Evolutionary conservation across 2,888 invertebrate genomes (phyloP), one percentile per base, ranked within the genome.

Genomic region (Odontothrips loti): DNA sequence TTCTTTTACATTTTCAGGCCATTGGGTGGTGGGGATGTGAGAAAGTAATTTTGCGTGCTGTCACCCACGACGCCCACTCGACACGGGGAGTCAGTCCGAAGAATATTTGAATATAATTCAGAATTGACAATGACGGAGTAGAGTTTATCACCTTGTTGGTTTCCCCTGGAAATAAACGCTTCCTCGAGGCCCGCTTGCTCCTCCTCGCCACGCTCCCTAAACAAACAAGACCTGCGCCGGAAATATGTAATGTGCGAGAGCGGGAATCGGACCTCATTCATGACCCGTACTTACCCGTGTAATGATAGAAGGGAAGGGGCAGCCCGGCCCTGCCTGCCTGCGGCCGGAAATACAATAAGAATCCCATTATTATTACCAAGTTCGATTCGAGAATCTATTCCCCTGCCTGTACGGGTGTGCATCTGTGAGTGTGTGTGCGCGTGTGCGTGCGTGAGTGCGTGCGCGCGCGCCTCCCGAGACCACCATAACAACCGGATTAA

Each of bases 201-300:
- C 68, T 10, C 68, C 68, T 12, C 68, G 68, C 68, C 68, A 75
- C 68, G 68, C 68, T 75, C 68, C 68, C 68, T 75, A 75, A 75
- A 75, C 68, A 75, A 75, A 75, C 68, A 75, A 75, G 68, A n/a
- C 68, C 68, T 68, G 68, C 27, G 68, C 68, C 68, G 68, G 68
- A 75, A 75, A 75, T 75, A 75, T 75, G 68, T 75, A 75, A 75
- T 27, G 68, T 75, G 68, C 68, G 27, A 11, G 58, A 58, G 58
- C 34, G 58, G 11, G 58, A 75, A 27, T 27, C 68, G 68, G 68
- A 8, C 68, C 68, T 75, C 68, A 27, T 75, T 75, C 68, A 75
- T 12, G 68, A 75, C 23, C 68, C 68, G 27, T 75, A 75, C 68
- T 75, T 75, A 75, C 68, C 23, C 34, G 34, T 23, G 68, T 75